Evolutionary conservation across 2,888 invertebrate genomes (phyloP).

Genomic region (Brachycybe producta): DNA sequence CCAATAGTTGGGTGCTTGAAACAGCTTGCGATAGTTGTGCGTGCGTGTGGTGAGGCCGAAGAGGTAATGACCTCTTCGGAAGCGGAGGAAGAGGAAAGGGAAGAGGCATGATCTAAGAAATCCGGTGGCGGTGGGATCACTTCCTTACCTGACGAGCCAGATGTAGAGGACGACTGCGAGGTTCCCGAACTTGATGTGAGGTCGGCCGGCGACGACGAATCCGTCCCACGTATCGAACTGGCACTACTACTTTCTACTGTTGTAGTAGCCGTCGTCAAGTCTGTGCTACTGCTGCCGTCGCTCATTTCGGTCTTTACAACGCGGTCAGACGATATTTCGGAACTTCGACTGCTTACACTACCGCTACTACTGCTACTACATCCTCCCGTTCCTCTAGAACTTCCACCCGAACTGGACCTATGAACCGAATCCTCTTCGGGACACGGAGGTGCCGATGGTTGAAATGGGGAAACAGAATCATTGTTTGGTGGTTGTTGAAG

Average conservation of each 20-base stretch:
- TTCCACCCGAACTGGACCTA: neutral
- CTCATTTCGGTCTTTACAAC: neutral
- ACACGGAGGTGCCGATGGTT: too few relatives aligned
- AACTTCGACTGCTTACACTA: neutral
- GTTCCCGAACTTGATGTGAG: neutral
- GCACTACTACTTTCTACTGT: neutral
- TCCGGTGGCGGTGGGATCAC: constrained; percentile 11
- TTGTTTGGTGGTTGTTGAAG: neutral
- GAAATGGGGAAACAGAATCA: neutral
- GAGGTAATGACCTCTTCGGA: too few relatives aligned
- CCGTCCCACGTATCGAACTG: neutral
- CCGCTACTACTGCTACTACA: neutral
- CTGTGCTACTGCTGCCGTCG: constrained; percentile 4
- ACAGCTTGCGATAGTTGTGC: too few relatives aligned
- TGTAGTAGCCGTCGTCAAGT: constrained; percentile 9
- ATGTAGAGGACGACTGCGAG: constrained; percentile 3
- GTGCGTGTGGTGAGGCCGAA: too few relatives aligned
- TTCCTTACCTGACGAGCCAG: constrained; percentile 7
- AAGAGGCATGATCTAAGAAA: neutral
- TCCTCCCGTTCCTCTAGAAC: neutral
- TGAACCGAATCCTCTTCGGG: neutral
- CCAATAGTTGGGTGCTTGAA: too few relatives aligned
- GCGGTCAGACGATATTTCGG: neutral
- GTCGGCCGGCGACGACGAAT: neutral
- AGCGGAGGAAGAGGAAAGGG: too few relatives aligned